Conservation (phyloP, 1,140 invertebrate genomes). For the Drosophila triauraria region DNA sequence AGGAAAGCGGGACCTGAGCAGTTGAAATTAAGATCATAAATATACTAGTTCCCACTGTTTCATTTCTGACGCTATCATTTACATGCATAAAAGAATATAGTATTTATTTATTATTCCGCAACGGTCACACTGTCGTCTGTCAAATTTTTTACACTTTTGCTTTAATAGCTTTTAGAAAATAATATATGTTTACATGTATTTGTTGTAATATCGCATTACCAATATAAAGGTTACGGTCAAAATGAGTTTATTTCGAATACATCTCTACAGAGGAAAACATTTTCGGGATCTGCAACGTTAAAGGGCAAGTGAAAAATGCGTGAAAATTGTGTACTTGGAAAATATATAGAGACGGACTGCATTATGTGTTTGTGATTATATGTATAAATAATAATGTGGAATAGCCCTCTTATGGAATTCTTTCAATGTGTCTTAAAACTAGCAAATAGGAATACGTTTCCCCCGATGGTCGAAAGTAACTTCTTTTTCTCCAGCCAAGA, state of each 20-base stretch:
- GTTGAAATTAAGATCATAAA: not conserved
- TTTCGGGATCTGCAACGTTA: slow-evolving; percentile 9
- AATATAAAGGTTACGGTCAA: slow-evolving; percentile 4
- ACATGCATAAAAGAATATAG: not conserved
- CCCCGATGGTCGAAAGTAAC: not conserved
- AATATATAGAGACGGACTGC: not conserved
- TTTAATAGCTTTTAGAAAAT: slow-evolving; percentile 28
- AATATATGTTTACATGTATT: slow-evolving; percentile 15
- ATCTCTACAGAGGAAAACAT: not conserved
- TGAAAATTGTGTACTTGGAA: slow-evolving; percentile 22
- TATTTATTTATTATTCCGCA: not conserved
- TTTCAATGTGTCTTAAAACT: not conserved
- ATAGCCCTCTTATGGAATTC: not conserved
- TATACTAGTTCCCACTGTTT: not conserved
- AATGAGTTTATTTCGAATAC: slow-evolving; percentile 13
- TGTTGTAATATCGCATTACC: slow-evolving; percentile 10
- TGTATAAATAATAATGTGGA: not conserved
- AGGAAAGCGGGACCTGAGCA: too few relatives aligned
- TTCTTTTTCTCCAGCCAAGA: not conserved
- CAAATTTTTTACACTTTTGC: slow-evolving; percentile 15
- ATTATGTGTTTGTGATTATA: not conserved
- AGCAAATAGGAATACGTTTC: not conserved
- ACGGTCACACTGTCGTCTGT: slow-evolving; percentile 12
- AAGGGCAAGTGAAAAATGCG: slow-evolving; percentile 29
- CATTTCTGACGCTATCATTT: not conserved